Percentiles rank a stretch among this genome's conserved stretches.
phyloP scores from a whole-genome alignment of 2,888 invertebrate species.

The Tetropium fuscum region DNA sequence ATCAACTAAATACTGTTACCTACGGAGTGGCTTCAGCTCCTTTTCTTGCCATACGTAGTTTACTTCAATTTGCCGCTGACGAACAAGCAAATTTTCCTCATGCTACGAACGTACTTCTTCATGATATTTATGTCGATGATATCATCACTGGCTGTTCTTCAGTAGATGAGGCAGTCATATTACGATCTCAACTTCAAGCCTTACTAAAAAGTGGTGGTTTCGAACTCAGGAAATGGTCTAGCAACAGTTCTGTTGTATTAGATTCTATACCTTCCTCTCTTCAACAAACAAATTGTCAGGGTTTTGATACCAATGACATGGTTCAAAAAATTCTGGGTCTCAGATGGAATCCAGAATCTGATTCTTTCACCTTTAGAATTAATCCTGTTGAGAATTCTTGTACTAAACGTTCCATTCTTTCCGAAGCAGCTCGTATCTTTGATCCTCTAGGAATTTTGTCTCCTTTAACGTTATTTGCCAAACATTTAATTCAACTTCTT shows the following conservation, averaged over 20 bases:
- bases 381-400: background rate
- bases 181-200: conserved; percentile 7
- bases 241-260: background rate
- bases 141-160: conserved; percentile 2
- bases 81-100: conserved; percentile 7
- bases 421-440: conserved; percentile 1
- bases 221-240: conserved; percentile 1
- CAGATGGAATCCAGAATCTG: background rate
- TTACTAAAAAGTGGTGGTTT: background rate
- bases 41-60: too few relatives aligned
- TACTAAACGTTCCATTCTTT: conserved; percentile 9
- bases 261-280: background rate
- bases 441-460: background rate
- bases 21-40: too few relatives aligned
- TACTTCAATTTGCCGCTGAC: conserved; percentile 13
- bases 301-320: background rate
- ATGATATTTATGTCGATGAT: conserved; percentile 15
- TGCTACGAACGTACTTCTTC: background rate
- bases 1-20: too few relatives aligned
- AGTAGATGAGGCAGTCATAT: background rate
- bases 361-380: background rate
- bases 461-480: background rate
- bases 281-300: background rate
- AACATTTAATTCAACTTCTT: background rate
- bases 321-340: background rate